Evolutionary conservation across 64 coral and sea anemone genomes (phyloP).

Genomic region (Porites lutea): DNA sequence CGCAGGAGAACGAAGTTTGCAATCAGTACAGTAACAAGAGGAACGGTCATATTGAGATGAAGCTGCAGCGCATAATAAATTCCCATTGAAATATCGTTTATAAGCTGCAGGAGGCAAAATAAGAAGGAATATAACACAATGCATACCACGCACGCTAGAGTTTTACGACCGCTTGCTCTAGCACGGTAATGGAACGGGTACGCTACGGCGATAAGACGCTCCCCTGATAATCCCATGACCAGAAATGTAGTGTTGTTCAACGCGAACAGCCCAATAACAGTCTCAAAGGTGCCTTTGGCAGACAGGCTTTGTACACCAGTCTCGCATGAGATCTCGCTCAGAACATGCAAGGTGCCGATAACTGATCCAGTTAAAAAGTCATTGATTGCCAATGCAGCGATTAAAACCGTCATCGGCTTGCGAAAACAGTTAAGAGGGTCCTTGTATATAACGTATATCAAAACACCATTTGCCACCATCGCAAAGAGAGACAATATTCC

Average conservation of each 20-base stretch:
- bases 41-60: constrained; percentile 54
- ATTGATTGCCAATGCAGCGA: constrained; percentile 32
- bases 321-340: constrained; percentile 13
- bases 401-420: constrained; percentile 43
- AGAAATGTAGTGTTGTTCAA: constrained; percentile 21
- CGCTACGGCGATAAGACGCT: constrained; percentile 29
- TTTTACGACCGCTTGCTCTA: constrained; percentile 18
- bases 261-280: constrained; percentile 16
- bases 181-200: constrained; percentile 33
- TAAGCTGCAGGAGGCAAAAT: constrained; percentile 34
- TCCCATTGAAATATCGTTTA: constrained; percentile 6
- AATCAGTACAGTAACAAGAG: constrained; percentile 1
- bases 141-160: background rate
- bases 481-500: constrained; percentile 26
- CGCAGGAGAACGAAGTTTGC: background rate
- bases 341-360: background rate
- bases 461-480: constrained; percentile 36
- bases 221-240: background rate
- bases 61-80: constrained; percentile 41
- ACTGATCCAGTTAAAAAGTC: constrained; percentile 45
- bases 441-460: constrained; percentile 54
- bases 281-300: background rate
- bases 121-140: constrained; percentile 17
- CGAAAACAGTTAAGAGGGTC: constrained; percentile 43
- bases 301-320: background rate